A percentile compares a stretch with the other conserved stretches of the same genome.
phyloP scores from a whole-genome alignment of 53 echinoderm and acorn worm genomes.

The Patiria pectinifera region DNA sequence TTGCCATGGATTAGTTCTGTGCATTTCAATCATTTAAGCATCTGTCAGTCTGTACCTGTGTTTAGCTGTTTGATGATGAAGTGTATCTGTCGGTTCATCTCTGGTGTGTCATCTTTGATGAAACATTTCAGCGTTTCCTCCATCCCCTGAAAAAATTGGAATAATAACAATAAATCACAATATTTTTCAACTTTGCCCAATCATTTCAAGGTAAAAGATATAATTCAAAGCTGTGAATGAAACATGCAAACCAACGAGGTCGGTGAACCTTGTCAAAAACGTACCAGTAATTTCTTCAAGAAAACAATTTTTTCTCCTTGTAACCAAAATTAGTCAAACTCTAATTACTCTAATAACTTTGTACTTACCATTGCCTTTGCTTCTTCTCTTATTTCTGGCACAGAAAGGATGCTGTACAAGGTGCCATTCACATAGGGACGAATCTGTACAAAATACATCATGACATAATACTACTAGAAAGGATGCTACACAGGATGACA shows the following conservation, averaged over 20 bases:
- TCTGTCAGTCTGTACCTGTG: conserved; percentile 71
- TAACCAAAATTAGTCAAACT: not conserved
- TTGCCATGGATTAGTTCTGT: too few relatives aligned
- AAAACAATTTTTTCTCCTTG: too few relatives aligned
- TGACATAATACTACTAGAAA: not conserved
- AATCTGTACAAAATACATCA: conserved; percentile 62
- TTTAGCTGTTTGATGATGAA: conserved; percentile 99
- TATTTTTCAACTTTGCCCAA: not conserved
- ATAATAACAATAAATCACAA: not conserved
- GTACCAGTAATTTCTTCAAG: too few relatives aligned
- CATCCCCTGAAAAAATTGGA: conserved; percentile 78
- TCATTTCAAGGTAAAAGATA: not conserved
- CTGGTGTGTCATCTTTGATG: conserved; percentile 92
- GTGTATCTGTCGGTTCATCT: conserved; percentile 97
- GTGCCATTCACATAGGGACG: conserved; percentile 98
- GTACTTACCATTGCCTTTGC: conserved; percentile 91
- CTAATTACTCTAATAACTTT: not conserved
- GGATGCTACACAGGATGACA: not conserved
- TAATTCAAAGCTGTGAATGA: not conserved
- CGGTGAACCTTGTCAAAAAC: too few relatives aligned
- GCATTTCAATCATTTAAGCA: not conserved
- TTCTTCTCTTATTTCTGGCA: conserved; percentile 88
- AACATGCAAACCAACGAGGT: not conserved
- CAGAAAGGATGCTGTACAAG: conserved; percentile 89
- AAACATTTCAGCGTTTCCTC: conserved; percentile 96